phyloP scores from a whole-genome alignment of 2,888 invertebrate genomes.

The Lamellibrachia columna region DNA sequence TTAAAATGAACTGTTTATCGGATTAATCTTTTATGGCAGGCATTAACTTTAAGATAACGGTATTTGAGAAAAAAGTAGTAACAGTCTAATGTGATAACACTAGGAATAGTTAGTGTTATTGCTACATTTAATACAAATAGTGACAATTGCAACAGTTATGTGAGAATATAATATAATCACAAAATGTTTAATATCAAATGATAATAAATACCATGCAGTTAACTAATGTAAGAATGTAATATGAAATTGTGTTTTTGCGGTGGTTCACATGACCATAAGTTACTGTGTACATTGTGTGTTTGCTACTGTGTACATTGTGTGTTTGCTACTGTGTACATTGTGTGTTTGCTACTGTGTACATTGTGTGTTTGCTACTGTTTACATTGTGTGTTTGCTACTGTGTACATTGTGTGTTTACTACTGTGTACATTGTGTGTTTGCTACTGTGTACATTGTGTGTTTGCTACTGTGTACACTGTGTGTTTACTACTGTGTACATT shows the following conservation, averaged over 20 bases:
- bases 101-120: not conserved
- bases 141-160: too few relatives aligned
- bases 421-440: too few relatives aligned
- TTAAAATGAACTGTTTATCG: not conserved
- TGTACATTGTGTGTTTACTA: too few relatives aligned
- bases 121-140: not conserved
- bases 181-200: not conserved
- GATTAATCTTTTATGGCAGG: not conserved
- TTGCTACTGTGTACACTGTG: not conserved
- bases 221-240: not conserved
- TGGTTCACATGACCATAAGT: not conserved
- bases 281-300: too few relatives aligned
- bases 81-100: not conserved
- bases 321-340: constrained; percentile 25
- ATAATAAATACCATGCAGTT: not conserved
- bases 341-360: not conserved
- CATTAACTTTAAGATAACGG: not conserved
- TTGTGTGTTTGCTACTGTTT: too few relatives aligned
- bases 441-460: too few relatives aligned
- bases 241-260: not conserved
- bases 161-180: not conserved
- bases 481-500: constrained; percentile 26
- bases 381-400: too few relatives aligned
- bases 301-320: not conserved
- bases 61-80: not conserved